Evolutionary conservation across 2,888 invertebrate species (phyloP).

Genomic region (Chymomyza amoena): DNA sequence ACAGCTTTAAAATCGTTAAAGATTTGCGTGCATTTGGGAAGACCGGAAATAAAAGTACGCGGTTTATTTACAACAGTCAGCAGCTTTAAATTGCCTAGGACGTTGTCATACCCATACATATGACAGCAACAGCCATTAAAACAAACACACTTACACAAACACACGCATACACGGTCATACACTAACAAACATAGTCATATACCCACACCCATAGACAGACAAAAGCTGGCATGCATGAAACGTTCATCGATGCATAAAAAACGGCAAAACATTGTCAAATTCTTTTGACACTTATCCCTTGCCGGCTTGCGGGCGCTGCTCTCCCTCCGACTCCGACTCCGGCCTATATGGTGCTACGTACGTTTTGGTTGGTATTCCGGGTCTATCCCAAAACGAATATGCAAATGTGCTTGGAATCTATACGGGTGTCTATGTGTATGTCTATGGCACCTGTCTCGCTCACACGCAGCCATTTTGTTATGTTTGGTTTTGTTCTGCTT

Average conservation of each 20-base stretch:
- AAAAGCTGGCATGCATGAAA: neutral
- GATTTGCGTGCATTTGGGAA: neutral
- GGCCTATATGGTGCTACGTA: neutral
- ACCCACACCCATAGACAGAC: neutral
- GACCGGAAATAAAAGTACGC: slow-evolving; percentile 27
- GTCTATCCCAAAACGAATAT: slow-evolving; percentile 43
- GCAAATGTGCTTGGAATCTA: slow-evolving; percentile 43
- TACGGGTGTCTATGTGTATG: slow-evolving; percentile 41
- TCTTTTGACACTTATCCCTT: slow-evolving; percentile 75
- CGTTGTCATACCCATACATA: neutral
- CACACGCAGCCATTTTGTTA: slow-evolving; percentile 32
- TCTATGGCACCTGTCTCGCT: slow-evolving; percentile 65
- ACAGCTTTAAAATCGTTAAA: neutral
- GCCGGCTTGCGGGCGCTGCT: slow-evolving; percentile 18
- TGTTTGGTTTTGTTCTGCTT: slow-evolving; percentile 44
- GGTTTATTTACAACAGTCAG: slow-evolving; percentile 57
- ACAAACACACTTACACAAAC: neutral
- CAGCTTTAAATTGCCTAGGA: slow-evolving; percentile 65
- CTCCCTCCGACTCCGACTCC: slow-evolving; percentile 14
- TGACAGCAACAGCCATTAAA: slow-evolving; percentile 2
- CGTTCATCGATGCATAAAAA: slow-evolving; percentile 57
- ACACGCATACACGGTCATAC: neutral
- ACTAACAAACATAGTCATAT: neutral
- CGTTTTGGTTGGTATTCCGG: neutral
- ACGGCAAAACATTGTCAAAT: slow-evolving; percentile 66